Percentiles rank a stretch among this genome's conserved stretches.
Conservation (phyloP, 2,113 vertebrate genomes). For the Mesocricetus auratus region DNA sequence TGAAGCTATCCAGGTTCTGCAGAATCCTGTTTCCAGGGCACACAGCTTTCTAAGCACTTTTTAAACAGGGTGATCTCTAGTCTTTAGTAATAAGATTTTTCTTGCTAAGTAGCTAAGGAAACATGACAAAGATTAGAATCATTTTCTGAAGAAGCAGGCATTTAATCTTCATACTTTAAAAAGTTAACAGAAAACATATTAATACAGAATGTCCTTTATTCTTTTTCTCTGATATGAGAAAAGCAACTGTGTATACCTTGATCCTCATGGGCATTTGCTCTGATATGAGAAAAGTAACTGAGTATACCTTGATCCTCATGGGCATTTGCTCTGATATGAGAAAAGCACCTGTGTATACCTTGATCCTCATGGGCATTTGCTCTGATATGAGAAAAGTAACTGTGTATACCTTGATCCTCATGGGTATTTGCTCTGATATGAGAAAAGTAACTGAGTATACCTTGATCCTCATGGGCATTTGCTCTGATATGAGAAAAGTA, state of each 20-base stretch:
- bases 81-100: neutral
- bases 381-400: neutral
- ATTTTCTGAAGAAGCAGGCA: neutral
- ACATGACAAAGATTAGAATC: neutral
- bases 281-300: neutral
- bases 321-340: neutral
- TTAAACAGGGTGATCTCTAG: neutral
- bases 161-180: constrained; percentile 5
- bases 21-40: neutral
- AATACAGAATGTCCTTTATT: neutral
- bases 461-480: neutral
- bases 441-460: neutral
- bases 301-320: neutral
- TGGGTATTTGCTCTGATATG: neutral
- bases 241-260: neutral
- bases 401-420: neutral
- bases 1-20: neutral
- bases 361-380: neutral
- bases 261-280: neutral
- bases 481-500: neutral
- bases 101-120: neutral
- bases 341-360: neutral
- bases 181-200: neutral
- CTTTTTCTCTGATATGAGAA: neutral
- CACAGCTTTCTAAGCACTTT: neutral